Conservation (phyloP, 1,140 invertebrate genomes). For the Himalopsyche phryganea region DNA sequence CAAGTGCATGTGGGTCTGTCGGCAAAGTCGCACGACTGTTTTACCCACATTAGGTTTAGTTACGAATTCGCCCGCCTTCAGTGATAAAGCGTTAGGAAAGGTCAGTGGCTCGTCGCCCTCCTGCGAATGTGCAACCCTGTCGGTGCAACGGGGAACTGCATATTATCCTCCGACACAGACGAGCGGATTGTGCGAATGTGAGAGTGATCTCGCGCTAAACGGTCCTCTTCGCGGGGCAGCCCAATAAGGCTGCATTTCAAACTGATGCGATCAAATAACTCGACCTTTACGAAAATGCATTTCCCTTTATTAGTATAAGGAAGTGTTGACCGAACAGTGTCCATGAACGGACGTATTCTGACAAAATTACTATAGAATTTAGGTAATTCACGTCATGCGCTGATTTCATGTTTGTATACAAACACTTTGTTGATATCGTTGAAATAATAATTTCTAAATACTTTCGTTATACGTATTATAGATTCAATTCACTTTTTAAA, state of each 20-base stretch:
- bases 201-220: no score
- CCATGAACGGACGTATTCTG: neutral
- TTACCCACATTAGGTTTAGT: constrained; percentile 24
- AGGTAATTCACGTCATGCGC: no score
- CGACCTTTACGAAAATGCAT: neutral
- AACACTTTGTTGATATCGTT: no score
- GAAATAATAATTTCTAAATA: no score
- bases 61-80: constrained; percentile 43
- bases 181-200: neutral
- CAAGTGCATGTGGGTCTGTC: constrained; percentile 54
- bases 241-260: neutral
- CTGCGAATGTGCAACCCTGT: constrained; percentile 18
- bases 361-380: no score
- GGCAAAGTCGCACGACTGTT: constrained; percentile 40
- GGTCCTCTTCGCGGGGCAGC: no score
- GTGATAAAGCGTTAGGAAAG: constrained; percentile 50
- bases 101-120: constrained; percentile 36
- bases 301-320: no score
- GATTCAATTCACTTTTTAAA: no score
- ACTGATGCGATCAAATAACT: neutral
- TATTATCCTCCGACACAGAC: constrained; percentile 25
- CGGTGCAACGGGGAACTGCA: constrained; percentile 32
- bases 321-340: neutral
- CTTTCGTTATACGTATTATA: no score
- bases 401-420: no score